Conservation (phyloP, 2,113 vertebrate species). For the Rafetus swinhoei region DNA sequence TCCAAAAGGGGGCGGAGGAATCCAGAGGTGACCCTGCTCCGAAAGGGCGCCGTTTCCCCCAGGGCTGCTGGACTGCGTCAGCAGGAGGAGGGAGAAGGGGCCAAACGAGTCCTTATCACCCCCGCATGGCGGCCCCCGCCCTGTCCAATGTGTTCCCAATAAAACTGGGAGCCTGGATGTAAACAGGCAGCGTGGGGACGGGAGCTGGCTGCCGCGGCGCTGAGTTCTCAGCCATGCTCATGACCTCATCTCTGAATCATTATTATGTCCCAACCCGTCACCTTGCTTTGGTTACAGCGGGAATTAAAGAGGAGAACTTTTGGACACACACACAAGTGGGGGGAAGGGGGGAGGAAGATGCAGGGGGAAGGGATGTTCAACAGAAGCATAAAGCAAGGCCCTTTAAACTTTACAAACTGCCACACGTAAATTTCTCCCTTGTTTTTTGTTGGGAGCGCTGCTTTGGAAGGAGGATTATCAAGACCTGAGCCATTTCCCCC, state of each 20-base stretch:
- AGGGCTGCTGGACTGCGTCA: neutral
- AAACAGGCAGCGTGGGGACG: neutral
- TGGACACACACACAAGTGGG: accelerated
- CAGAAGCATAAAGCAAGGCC: neutral
- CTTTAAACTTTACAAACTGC: neutral
- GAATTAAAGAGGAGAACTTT: neutral
- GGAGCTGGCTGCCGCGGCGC: neutral
- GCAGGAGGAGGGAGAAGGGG: neutral
- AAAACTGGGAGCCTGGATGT: neutral
- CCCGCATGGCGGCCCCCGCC: accelerated
- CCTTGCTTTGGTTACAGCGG: neutral
- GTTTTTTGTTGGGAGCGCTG: neutral
- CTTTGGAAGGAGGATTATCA: neutral
- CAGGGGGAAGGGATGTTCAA: neutral
- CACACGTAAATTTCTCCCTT: neutral
- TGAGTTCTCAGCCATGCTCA: neutral
- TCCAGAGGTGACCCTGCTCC: no score
- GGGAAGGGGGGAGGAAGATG: neutral
- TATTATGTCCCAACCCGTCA: neutral
- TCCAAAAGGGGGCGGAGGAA: neutral
- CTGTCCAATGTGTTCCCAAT: neutral
- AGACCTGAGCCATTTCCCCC: neutral
- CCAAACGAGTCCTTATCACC: neutral
- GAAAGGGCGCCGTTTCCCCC: neutral
- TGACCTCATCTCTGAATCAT: slow-evolving; percentile 48